Conservation (phyloP, 2,113 vertebrate species). For the Cheilinus undulatus region DNA sequence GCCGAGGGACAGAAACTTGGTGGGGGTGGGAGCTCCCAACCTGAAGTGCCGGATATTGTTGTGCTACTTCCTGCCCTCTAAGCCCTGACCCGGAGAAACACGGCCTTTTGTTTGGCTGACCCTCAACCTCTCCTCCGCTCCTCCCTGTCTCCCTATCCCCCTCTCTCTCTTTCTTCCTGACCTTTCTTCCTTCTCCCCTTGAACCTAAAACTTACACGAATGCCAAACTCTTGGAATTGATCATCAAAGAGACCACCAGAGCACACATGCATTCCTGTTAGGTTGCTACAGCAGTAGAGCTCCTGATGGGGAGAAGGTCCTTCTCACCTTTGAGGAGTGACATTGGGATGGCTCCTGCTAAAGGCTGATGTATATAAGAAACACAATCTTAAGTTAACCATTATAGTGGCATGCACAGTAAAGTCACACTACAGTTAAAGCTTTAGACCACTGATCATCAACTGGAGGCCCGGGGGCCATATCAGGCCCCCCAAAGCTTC, state of each 20-base stretch:
- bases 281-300: constrained; percentile 72
- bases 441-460: no score
- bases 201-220: constrained; percentile 74
- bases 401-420: no score
- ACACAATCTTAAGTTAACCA: no score
- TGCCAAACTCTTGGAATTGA: constrained; percentile 70
- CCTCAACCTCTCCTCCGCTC: constrained; percentile 68
- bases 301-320: constrained; percentile 65
- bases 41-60: constrained; percentile 78
- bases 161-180: constrained; percentile 51
- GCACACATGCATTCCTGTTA: constrained; percentile 63
- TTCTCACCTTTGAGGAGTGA: constrained; percentile 65
- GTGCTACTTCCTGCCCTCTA: constrained; percentile 76
- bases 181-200: constrained; percentile 60
- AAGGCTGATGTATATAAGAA: constrained; percentile 60
- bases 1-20: constrained; percentile 25
- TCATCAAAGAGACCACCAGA: constrained; percentile 75
- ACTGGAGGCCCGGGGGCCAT: no score
- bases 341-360: constrained; percentile 32
- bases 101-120: constrained; percentile 74
- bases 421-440: no score
- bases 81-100: constrained; percentile 72
- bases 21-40: constrained; percentile 58
- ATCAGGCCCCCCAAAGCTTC: no score
- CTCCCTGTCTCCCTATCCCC: constrained; percentile 41